Base-by-base conservation (phyloP, 2,113 vertebrate genomes). In the Fulmarus glacialis region DNA sequence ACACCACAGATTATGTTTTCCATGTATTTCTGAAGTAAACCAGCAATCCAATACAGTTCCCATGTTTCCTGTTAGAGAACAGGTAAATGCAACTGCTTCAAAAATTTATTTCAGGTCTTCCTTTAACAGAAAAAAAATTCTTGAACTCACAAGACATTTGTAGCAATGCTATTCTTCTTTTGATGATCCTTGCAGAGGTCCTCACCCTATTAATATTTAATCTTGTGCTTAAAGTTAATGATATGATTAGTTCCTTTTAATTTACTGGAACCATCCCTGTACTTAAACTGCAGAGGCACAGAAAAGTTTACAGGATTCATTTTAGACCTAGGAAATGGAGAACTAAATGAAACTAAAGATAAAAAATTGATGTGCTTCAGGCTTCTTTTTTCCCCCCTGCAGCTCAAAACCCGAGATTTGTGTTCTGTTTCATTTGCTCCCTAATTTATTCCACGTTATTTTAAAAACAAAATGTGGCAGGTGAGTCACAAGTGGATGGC, bases 381-480 rank as follows among this genome's bases (percentile, higher is more conserved):
- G 5, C 42, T 92, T 77, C 22, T 32, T 73, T 85, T 71, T 70
- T 4, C 5, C 3, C 9, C 30, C 9, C 32, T 67, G 8, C 18
- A 87, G 11, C 52, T 83, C 47, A 81, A 79, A 95, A 71, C 52
- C 52, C 89, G 47, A 90, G 50, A 87, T 78, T 90, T 82, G 62
- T 90, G 14, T 59, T 82, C 52, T 91, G 17, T 89, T 58, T 84
- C 12, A 42, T 67, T 89, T 83, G 20, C 22, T 95, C 19, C 22
- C 34, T 72, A 36, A 79, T 93, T 87, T 75, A 89, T 84, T 96
- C 70, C 40, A 42, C 0, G 2, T 55, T 88, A 73, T 85, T 88
- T 88, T 42, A 84, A 92, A 97, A 95, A 17, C 38, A 91, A 92
- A 91, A 80, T 40, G 24, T 67, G 70, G 15, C 87, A 97, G 80